A percentile compares a stretch with the other conserved stretches of the same genome.
phyloP scores from a whole-genome alignment of 2,113 vertebrate genomes.

The Callipepla californica region DNA sequence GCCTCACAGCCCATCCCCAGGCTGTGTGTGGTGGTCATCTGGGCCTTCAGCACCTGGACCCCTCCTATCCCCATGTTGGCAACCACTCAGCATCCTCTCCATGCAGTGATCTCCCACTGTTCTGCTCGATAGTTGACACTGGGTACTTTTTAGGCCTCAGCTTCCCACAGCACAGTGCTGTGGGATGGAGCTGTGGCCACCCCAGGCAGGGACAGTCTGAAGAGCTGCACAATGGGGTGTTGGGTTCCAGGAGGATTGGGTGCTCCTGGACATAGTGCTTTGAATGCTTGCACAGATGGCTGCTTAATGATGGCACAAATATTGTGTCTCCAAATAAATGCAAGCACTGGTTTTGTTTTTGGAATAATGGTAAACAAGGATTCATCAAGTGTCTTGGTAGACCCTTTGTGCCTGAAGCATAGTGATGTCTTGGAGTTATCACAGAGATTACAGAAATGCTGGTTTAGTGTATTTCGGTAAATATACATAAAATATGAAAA shows the following conservation, averaged over 20 bases:
- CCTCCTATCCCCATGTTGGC: not conserved
- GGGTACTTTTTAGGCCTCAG: not conserved
- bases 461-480: constrained; percentile 21
- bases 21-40: not conserved
- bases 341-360: not conserved
- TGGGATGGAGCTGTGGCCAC: rapidly evolving
- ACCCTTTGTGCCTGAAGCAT: not conserved
- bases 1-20: not conserved
- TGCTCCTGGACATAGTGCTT: not conserved
- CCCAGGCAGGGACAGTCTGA: not conserved
- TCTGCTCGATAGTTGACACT: not conserved
- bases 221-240: not conserved
- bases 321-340: not conserved
- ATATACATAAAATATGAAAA: constrained; percentile 45
- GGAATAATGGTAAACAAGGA: not conserved
- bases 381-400: not conserved
- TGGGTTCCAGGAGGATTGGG: not conserved
- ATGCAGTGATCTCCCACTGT: no score
- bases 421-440: not conserved
- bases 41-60: not conserved
- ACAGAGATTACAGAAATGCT: not conserved
- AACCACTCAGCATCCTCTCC: not conserved
- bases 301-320: not conserved
- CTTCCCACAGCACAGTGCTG: not conserved
- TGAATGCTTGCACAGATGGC: not conserved